These are phyloP conservation scores for Dolichomitus sp. DNA, from an alignment of 2,888 invertebrate species.

Conservation along the genomic window DNA sequence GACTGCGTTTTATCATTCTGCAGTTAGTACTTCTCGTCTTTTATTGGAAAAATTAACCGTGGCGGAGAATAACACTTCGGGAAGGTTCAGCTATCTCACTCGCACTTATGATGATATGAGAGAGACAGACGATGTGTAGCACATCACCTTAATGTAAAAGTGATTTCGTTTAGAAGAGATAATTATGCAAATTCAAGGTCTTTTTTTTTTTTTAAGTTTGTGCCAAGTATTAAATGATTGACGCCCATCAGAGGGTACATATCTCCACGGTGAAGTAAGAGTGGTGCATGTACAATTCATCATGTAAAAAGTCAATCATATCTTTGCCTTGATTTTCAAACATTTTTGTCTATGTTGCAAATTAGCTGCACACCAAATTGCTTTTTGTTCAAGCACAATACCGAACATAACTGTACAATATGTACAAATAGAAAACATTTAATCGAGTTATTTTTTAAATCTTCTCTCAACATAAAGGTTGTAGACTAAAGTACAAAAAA, in stretches of 20 bases:
- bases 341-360: not conserved
- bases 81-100: too few relatives aligned
- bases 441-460: conserved; percentile 39
- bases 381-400: not conserved
- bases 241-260: conserved; percentile 75
- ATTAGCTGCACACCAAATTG: conserved; percentile 4
- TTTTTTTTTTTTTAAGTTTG: not conserved
- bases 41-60: too few relatives aligned
- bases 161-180: not conserved
- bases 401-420: not conserved
- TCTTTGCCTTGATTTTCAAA: not conserved
- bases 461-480: conserved; percentile 9
- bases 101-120: too few relatives aligned
- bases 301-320: conserved; percentile 71
- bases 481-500: conserved; percentile 33
- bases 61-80: too few relatives aligned
- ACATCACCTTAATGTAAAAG: too few relatives aligned
- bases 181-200: not conserved
- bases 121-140: too few relatives aligned
- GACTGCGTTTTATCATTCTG: too few relatives aligned
- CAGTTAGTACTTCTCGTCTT: too few relatives aligned
- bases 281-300: conserved; percentile 86
- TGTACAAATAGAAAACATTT: not conserved
- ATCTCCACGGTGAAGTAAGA: conserved; percentile 81
- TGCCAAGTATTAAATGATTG: not conserved